These are phyloP conservation scores for Mustelus asterias DNA, from an alignment of 2,113 vertebrate species.

Conservation along the genomic window DNA sequence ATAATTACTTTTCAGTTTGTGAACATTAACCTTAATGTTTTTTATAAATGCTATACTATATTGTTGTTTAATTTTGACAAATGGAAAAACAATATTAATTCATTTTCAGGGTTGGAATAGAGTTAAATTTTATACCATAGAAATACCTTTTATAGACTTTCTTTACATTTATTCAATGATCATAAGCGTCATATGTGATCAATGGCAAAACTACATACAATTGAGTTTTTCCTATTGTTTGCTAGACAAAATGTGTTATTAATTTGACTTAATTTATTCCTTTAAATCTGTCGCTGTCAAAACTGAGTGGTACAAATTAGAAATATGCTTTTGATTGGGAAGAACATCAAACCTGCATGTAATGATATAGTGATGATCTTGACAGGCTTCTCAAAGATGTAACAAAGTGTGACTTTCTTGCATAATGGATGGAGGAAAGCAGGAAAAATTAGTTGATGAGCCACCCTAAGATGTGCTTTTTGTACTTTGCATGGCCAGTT, in stretches of 20 bases:
- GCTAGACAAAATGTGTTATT: background rate
- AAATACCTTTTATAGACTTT: background rate
- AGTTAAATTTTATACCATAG: background rate
- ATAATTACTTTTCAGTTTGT: background rate
- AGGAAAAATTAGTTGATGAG: background rate
- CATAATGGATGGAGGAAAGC: background rate
- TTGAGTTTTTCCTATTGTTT: background rate
- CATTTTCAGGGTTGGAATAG: background rate
- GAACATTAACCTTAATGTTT: background rate
- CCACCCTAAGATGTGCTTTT: background rate
- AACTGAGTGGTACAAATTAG: background rate
- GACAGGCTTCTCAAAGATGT: background rate
- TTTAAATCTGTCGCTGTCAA: background rate
- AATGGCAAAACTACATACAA: background rate
- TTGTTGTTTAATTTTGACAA: background rate
- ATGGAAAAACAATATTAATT: background rate
- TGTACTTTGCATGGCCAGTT: background rate
- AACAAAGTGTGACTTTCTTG: background rate
- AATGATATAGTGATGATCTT: background rate
- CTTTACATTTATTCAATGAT: background rate
- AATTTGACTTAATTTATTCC: background rate
- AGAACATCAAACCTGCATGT: background rate
- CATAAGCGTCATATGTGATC: background rate
- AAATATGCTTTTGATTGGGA: background rate
- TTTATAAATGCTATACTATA: background rate